Conservation (phyloP, 1,140 invertebrate species). For the Kradibia gibbosae region DNA sequence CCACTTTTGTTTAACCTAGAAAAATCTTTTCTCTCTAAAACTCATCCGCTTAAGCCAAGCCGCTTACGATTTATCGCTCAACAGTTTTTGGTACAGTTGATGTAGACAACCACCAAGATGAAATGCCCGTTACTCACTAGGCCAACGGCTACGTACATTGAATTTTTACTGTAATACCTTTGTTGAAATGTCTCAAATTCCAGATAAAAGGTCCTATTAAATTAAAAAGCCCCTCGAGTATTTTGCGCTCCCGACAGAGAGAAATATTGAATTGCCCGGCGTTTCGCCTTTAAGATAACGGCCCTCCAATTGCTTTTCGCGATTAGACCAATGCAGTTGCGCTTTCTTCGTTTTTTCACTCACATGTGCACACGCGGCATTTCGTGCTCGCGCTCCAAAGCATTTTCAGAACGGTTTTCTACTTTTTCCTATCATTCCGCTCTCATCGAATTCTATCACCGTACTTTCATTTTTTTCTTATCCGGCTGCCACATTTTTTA, state of each 20-base stretch:
- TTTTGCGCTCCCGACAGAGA: too few relatives aligned
- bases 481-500: neutral
- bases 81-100: too few relatives aligned
- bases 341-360: constrained; percentile 40
- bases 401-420: constrained; percentile 40
- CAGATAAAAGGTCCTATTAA: too few relatives aligned
- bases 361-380: neutral
- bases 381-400: constrained; percentile 37
- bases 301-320: neutral
- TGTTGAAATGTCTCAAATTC: too few relatives aligned
- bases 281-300: constrained; percentile 24
- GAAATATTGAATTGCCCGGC: too few relatives aligned
- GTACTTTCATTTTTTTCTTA: constrained; percentile 24
- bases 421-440: constrained; percentile 25
- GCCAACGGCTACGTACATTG: too few relatives aligned
- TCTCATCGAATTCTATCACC: constrained; percentile 1
- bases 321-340: constrained; percentile 24
- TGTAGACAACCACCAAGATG: too few relatives aligned
- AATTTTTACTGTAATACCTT: too few relatives aligned
- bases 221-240: too few relatives aligned
- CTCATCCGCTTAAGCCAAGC: neutral
- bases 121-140: too few relatives aligned
- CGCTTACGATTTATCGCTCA: neutral
- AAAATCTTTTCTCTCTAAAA: neutral
- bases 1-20: constrained; percentile 25